Evolutionary conservation across 1,140 invertebrate species (phyloP), one percentile per base, ranked within the genome.

Genomic region (Drosophila guanche): DNA sequence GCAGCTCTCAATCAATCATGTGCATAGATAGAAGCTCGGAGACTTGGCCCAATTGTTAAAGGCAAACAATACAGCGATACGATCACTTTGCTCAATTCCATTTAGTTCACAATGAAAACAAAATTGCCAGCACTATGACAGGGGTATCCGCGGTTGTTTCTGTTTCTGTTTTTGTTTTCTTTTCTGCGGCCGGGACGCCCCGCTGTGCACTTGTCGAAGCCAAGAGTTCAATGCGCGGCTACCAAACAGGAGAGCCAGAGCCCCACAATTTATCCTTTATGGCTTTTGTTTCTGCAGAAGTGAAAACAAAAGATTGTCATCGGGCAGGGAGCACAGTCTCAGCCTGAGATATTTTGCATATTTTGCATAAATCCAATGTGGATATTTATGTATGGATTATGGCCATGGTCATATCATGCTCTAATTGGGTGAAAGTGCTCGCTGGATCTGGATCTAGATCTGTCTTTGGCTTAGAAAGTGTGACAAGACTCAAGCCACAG

Each of bases 231-330:
- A 80, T 70, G 71, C 61, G 84, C 62, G 60, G 81, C 81, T 85
- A 85, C 81, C 81, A 73, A 71, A 74, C 14, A 37, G 41, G 51
- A 52, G 68, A 51, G 47, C 57, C 60, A 59, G 27, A 20, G 16
- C 16, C 58, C 68, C 76, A 84, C 80, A 86, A 85, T 80, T 85
- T 85, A 85, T 85, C 77, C 80, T 86, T 85, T 86, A 85, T 85
- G 83, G 77, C 81, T 81, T 85, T 86, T 86, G 63, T 85, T 89
- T 90, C 83, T 71, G 69, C 77, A 89, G 84, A 89, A 90, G 79
- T 89, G 79, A 89, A 89, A 90, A 90, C 84, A 84, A 90, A 90
- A 89, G 85, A 89, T 89, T 89, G 86, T 88, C 86, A 89, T 86
- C 85, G 61, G 6, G 42, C 57, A n/a, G 46, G 53, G 43, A 46